A percentile compares a stretch with the other conserved stretches of the same genome.
Evolutionary conservation across 2,888 invertebrate genomes (phyloP).

Genomic region (Trilocha varians): DNA sequence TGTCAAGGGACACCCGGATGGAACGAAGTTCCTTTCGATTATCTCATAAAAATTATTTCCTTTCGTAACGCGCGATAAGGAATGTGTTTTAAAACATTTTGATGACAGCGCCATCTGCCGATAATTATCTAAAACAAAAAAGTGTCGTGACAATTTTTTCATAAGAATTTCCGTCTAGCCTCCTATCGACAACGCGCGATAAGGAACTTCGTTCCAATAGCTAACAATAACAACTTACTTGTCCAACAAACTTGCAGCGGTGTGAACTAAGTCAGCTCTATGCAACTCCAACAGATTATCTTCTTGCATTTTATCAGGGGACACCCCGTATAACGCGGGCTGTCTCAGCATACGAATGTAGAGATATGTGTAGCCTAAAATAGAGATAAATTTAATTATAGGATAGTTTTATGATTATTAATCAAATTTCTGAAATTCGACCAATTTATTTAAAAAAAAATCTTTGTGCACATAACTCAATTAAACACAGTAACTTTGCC

Average conservation of each 20-base stretch:
- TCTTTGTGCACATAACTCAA: not conserved
- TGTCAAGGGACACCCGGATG: no score
- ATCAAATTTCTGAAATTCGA: not conserved
- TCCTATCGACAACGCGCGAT: no score
- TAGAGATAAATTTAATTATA: not conserved
- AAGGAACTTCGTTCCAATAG: no score
- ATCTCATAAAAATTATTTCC: no score
- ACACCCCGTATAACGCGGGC: constrained; percentile 92
- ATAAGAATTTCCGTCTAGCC: no score
- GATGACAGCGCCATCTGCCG: no score
- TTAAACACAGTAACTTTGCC: not conserved
- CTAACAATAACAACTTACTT: constrained; percentile 42
- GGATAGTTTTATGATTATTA: not conserved
- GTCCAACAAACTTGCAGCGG: constrained; percentile 92
- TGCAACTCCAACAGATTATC: constrained; percentile 91
- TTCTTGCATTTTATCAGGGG: constrained; percentile 82
- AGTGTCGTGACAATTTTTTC: no score
- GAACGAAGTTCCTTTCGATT: no score
- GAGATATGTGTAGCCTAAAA: constrained; percentile 93
- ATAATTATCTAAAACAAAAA: no score
- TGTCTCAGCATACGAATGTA: constrained; percentile 95
- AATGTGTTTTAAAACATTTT: no score
- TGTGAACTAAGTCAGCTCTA: constrained; percentile 95
- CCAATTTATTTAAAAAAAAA: no score
- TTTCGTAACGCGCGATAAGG: no score